Evolutionary conservation across 2,888 invertebrate species (phyloP).

Genomic region (Scelioninae gen. 2): DNA sequence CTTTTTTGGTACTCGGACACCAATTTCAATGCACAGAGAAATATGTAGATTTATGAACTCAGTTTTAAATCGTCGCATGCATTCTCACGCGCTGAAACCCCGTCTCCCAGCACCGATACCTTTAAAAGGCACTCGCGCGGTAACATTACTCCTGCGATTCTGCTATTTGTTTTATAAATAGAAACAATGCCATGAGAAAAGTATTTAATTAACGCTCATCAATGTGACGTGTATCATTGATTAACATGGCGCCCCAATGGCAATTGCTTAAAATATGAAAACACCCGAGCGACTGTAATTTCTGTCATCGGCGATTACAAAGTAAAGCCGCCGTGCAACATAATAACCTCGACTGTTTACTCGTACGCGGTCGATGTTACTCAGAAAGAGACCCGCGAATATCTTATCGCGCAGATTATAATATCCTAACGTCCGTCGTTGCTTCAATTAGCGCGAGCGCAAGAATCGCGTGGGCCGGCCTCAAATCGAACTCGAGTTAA

Average conservation of each 20-base stretch:
- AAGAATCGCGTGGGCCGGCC: slow-evolving; percentile 60
- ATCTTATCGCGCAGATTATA: slow-evolving; percentile 53
- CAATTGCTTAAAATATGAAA: slow-evolving; percentile 46
- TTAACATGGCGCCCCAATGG: no score
- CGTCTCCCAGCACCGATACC: no score
- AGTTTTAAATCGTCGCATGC: no score
- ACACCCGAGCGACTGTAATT: slow-evolving; percentile 39
- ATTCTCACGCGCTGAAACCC: no score
- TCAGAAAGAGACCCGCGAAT: slow-evolving; percentile 22
- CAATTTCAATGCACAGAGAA: no score
- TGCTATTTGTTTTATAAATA: slow-evolving; percentile 17
- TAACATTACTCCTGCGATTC: not conserved
- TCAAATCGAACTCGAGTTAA: slow-evolving; percentile 57
- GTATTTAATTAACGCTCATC: slow-evolving; percentile 31
- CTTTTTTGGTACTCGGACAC: no score
- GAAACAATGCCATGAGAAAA: slow-evolving; percentile 18
- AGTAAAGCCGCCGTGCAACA: slow-evolving; percentile 46
- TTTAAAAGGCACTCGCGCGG: no score
- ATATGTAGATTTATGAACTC: no score
- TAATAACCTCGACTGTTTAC: slow-evolving; percentile 51
- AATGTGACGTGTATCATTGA: slow-evolving; percentile 29
- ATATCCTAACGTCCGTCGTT: slow-evolving; percentile 51
- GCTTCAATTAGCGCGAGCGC: slow-evolving; percentile 61
- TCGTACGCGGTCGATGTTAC: slow-evolving; percentile 14
- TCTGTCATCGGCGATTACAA: slow-evolving; percentile 44